Base-by-base conservation (phyloP, 1,140 invertebrate species). In the Trinorchestia longiramus region DNA sequence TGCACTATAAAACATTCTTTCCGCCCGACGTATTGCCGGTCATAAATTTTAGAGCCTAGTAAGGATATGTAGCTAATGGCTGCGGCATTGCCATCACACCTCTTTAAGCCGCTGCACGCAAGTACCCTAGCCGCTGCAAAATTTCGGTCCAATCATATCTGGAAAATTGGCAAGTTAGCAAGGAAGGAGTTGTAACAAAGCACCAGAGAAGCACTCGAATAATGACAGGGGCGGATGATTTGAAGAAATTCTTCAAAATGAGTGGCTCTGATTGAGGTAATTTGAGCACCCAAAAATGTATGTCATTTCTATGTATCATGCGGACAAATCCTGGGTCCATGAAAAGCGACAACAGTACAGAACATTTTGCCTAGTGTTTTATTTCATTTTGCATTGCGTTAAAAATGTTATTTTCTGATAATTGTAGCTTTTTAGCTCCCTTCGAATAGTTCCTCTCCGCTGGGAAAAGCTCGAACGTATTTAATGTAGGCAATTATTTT, bases 21-120 rank as follows among this genome's bases (percentile, higher is more conserved):
- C 88, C n/a, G 88, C 88, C 88, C n/a, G 88, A 90, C n/a, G 43
- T 90, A 90, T 90, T 90, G 88, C 88, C 43, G 88, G 88, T 90
- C 88, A 43, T 90, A 42, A 90, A 90, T 90, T 90, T 41, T 4
- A 41, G 88, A 90, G 43, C 88, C 88, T 90, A 28, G n/a, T 90
- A 42, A 90, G 43, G 88, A 41, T 43, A 90, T 90, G 88, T 41
- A 90, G 88, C n/a, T 90, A 90, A 90, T 90, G 88, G 88, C 88
- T 11, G 88, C 43, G 88, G 88, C 43, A 43, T 42, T 90, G 88
- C 88, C 28, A 90, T 90, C 41, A 90, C 88, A 90, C 88, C 88
- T 90, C 88, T 41, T 90, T 90, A 43, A 90, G 41, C 88, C n/a
- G 4, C 41, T 3, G n/a, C 43, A 36, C 41, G 88, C 88, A 90